phyloP scores from a whole-genome alignment of 37 sponge, comb jelly and placozoan species.

The Haliclona indistincta region DNA sequence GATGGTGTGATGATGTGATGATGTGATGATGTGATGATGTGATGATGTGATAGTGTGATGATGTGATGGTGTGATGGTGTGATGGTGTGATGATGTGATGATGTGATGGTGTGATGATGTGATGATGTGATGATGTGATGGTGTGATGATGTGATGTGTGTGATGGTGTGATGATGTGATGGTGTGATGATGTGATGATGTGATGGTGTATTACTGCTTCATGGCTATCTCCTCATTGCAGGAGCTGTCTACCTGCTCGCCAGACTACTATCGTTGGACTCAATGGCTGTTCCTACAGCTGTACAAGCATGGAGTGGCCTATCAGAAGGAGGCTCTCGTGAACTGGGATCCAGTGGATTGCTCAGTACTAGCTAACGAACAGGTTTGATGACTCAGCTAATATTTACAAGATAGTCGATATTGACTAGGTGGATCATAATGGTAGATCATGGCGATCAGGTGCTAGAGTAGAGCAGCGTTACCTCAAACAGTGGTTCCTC shows the following conservation, averaged over 20 bases:
- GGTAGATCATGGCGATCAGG: conserved; percentile 89
- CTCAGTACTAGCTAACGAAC: conserved; percentile 91
- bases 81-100: no score
- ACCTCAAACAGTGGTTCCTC: conserved; percentile 83
- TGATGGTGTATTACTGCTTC: no score
- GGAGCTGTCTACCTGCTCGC: conserved; percentile 80
- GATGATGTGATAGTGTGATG: no score
- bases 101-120: no score
- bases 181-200: no score
- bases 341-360: conserved; percentile 95
- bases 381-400: conserved; percentile 29
- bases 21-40: no score
- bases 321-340: conserved; percentile 75
- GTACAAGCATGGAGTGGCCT: conserved; percentile 74
- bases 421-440: conserved; percentile 56
- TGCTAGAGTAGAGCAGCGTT: conserved; percentile 70
- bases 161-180: no score
- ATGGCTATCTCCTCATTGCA: conserved; percentile 1
- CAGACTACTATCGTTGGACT: conserved; percentile 87
- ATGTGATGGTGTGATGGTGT: no score
- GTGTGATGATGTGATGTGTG: no score
- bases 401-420: not conserved
- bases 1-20: no score
- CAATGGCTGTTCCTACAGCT: conserved; percentile 92
- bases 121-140: no score